Base-by-base conservation (phyloP, 2,797 vertebrate genomes). In the Tamandua tetradactyla region DNA sequence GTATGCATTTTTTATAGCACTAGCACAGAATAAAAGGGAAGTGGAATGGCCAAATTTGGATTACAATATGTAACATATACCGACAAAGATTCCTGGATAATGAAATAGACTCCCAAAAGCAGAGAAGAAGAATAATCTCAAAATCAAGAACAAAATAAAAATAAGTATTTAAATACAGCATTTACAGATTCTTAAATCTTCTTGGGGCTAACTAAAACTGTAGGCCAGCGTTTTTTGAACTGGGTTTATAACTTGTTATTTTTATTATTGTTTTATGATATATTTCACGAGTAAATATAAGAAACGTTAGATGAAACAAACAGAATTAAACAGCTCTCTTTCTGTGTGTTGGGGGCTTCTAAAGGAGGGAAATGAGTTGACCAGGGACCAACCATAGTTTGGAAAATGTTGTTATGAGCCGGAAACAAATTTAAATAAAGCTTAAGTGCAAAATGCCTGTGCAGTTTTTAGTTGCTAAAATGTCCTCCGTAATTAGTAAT, bases 61-160 rank as follows among this genome's bases (percentile, higher is more conserved):
- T 59, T 55, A 20, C 20, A 55, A 71, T 42, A 42, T 49, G 17
- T 66, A 87, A 82, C 66, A 44, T 42, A 61, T 37, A 66, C 7
- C 69, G 62, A 89, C 32, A 49, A 27, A 66, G 25, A 68, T 71
- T 94, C 37, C 91, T 80, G 66, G 52, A 69, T 37, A 68, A 76
- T 85, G 72, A 89, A 84, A 90, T 57, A 44, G 13, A 84, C 62
- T 93, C 32, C 18, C 32, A 59, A 74, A 72, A 15, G 18, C 40
- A 35, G 55, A 37, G 35, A 30, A 25, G 10, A 79, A 52, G 32
- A 47, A 93, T 89, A 85, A 61, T 80, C 37, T 10, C 79, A 82
- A 86, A 95, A 49, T 78, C 42, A 95, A 93, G 37, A 93, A 74
- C n/a, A 93, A 93, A 87, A 57, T 81, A 85, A 94, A 89, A 91